Conservation (phyloP, 2,797 vertebrate genomes). For the Characodon lateralis region DNA sequence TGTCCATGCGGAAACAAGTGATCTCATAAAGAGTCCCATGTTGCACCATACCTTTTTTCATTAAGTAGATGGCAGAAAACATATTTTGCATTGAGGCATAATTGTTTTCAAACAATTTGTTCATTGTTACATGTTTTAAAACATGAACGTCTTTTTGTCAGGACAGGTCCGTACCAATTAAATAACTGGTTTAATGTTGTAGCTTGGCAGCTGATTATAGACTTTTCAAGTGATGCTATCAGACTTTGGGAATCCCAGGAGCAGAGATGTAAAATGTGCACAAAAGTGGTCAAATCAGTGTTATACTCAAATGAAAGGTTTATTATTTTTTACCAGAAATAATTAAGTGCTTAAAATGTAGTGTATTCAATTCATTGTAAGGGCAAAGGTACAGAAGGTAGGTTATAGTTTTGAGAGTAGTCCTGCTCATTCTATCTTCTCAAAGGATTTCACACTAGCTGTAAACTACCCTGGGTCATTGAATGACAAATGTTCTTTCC, state of each 20-base stretch:
- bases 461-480: background rate
- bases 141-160: too few species aligned
- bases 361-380: background rate
- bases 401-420: background rate
- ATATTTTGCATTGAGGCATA: too few species aligned
- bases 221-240: background rate
- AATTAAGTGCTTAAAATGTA: background rate
- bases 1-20: too few species aligned
- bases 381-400: background rate
- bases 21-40: too few species aligned
- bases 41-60: too few species aligned
- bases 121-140: too few species aligned
- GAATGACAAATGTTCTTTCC: background rate
- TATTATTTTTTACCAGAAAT: background rate
- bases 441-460: background rate
- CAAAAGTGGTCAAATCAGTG: background rate
- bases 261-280: background rate
- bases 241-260: background rate
- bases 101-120: too few species aligned
- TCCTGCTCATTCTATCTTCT: background rate
- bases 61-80: too few species aligned
- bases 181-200: background rate
- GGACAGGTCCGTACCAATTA: too few species aligned
- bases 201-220: background rate
- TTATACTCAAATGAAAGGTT: background rate